Evolutionary conservation across 2,113 vertebrate species (phyloP).

Genomic region (Gracilinanus agilis): DNA sequence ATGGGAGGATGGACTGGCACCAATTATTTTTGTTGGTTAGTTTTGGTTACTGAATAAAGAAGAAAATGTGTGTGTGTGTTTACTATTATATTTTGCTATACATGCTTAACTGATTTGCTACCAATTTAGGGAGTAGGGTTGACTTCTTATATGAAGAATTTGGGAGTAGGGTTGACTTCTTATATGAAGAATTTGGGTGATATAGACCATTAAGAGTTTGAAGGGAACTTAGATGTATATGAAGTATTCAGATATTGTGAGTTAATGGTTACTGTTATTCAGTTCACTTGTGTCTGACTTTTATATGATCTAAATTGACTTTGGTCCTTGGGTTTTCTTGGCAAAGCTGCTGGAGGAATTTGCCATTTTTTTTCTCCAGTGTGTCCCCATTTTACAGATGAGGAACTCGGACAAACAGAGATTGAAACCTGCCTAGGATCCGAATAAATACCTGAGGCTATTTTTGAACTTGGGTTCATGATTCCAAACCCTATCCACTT

Average conservation of each 20-base stretch:
- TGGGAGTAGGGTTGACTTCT: neutral
- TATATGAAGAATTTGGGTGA: neutral
- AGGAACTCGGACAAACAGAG: too few species aligned
- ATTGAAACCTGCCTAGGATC: too few species aligned
- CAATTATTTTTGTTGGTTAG: neutral
- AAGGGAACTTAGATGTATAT: neutral
- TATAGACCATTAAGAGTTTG: neutral
- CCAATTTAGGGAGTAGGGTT: neutral
- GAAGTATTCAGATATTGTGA: neutral
- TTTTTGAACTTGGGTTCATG: too few species aligned
- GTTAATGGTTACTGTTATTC: neutral
- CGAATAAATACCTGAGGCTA: too few species aligned
- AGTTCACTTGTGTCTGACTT: neutral
- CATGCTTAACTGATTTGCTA: neutral
- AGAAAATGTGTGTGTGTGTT: neutral
- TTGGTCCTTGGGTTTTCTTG: too few species aligned
- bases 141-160: neutral
- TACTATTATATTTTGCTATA: neutral
- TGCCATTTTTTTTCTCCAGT: too few species aligned
- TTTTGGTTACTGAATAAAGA: neutral
- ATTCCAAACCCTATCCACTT: too few species aligned
- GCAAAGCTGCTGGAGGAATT: too few species aligned
- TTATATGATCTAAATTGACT: neutral
- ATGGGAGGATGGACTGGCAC: neutral
- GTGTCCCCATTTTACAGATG: too few species aligned